Evolutionary conservation across 2,113 vertebrate genomes (phyloP).

Genomic region (Arenaria interpres): DNA sequence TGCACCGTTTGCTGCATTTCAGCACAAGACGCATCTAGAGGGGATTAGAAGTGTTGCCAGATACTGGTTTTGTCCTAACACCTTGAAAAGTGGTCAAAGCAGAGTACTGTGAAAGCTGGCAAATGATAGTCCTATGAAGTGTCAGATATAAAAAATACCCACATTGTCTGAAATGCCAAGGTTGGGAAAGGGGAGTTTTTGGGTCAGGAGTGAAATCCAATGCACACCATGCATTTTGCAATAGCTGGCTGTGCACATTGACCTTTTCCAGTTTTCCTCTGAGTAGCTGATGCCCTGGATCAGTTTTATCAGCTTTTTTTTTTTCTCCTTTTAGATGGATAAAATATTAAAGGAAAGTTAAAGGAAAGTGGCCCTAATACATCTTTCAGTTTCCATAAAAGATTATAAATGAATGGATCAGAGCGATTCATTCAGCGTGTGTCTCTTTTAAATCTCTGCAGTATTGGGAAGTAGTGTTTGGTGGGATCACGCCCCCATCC

Average conservation of each 20-base stretch:
- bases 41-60: neutral
- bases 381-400: neutral
- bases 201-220: neutral
- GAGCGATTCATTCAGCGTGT: neutral
- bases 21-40: neutral
- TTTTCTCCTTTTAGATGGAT: neutral
- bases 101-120: neutral
- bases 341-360: neutral
- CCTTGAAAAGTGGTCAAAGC: neutral
- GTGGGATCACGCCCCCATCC: accelerated
- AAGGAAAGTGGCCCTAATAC: neutral
- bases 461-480: neutral
- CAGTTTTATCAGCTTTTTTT: neutral
- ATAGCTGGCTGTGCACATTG: neutral
- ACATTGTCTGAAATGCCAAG: neutral
- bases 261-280: constrained; percentile 15
- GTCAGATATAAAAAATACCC: neutral
- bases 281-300: neutral
- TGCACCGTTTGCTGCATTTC: neutral
- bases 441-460: neutral
- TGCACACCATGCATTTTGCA: neutral
- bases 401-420: neutral
- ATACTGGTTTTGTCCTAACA: neutral
- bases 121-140: neutral
- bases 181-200: neutral